Percentiles rank a stretch among this genome's conserved stretches.
Conservation (phyloP, 92 coral and sea anemone species). For the Porites rus region DNA sequence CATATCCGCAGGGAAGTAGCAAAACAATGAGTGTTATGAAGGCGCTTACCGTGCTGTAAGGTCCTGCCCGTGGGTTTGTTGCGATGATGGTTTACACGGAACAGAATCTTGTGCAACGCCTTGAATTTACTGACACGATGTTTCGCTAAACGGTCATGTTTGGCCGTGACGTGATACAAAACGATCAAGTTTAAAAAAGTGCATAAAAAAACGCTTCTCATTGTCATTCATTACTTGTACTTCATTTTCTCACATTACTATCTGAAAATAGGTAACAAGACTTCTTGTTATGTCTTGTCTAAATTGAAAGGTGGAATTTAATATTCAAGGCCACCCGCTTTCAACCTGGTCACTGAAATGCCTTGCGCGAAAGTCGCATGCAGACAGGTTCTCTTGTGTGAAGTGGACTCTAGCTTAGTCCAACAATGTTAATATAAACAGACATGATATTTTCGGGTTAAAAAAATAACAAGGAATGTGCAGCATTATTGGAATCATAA, state of each 20-base stretch:
- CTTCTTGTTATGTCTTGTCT: conserved; percentile 10
- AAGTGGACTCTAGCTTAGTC: too few relatives aligned
- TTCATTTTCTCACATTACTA: background rate
- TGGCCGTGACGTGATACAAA: background rate
- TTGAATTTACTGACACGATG: background rate
- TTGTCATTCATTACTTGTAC: background rate
- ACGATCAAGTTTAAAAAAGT: background rate
- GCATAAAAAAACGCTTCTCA: conserved; percentile 23
- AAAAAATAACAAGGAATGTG: too few relatives aligned
- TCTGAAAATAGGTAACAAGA: background rate
- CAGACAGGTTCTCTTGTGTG: background rate
- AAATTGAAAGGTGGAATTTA: background rate
- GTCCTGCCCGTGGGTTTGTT: background rate
- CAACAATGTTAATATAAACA: too few relatives aligned
- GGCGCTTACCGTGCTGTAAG: background rate
- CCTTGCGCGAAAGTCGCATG: background rate
- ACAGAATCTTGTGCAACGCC: conserved; percentile 5
- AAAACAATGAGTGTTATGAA: background rate
- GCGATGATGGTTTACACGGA: background rate
- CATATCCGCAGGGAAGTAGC: too few relatives aligned
- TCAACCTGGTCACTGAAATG: conserved; percentile 35
- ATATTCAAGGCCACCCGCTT: conserved; percentile 37
- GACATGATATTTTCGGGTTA: too few relatives aligned
- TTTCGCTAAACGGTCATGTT: background rate
- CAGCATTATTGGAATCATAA: too few relatives aligned